Evolutionary conservation across 2,888 invertebrate genomes (phyloP), one percentile per base, ranked within the genome.

Genomic region (Chymomyza caudatula): DNA sequence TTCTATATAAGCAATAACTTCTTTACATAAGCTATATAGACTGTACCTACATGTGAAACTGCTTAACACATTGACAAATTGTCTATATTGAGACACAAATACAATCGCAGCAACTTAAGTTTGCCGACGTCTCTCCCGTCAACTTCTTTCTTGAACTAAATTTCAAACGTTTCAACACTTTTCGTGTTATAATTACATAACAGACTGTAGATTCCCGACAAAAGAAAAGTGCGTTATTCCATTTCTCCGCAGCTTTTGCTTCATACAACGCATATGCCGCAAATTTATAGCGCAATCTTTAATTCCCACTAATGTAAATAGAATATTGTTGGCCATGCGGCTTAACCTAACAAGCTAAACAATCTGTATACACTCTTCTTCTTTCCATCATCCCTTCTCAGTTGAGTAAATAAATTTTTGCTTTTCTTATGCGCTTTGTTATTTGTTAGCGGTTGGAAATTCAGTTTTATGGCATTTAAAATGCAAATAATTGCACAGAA

Each of bases 401-500:
- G 29, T 37, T 37, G 29, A 37, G 29, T 37, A 37, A 37, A 37
- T 37, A 37, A 37, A 37, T 37, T 37, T 37, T 6, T 15, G n/a
- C 13, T 55, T 44, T 49, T 37, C 37, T 19, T 47, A 19, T 47
- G 29, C 57, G 52, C 51, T 15, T 64, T 70, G 63, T 69, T 69
- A 64, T 54, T 60, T 62, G 19, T 19, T 51, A 13, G 51, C 51
- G 20, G 51, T 22, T 51, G 17, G 51, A 51, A 51, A 37, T 37
- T 37, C 29, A 37, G 29, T 60, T 52, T 60, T 51, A 51, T 61
- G 49, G 60, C 56, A 51, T 73, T 76, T 65, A 60, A 58, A 59
- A 61, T 63, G 68, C 64, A 78, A 82, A 85, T 85, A 81, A 79
- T 85, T 79, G 72, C 76, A 61, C 55, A 71, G 67, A 13, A 13